Conservation (phyloP, 2,113 vertebrate species). For the Phocoena sinus region DNA sequence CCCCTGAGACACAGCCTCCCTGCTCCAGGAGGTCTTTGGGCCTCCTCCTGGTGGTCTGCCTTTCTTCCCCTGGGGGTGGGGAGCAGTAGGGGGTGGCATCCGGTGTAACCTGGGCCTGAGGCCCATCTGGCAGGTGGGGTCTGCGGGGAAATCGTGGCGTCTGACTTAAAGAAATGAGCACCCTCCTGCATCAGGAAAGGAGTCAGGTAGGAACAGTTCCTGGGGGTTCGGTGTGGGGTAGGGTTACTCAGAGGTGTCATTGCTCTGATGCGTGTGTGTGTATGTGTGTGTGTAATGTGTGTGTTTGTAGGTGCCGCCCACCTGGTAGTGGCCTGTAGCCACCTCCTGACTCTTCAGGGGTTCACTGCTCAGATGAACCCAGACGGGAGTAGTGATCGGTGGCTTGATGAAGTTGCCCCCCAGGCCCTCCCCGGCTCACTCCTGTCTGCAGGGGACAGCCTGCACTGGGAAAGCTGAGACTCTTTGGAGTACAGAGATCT, state of each 20-base stretch:
- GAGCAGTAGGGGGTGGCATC: rapidly evolving
- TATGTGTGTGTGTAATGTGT: no score
- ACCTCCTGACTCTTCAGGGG: neutral
- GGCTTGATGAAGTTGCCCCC: neutral
- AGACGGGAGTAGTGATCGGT: neutral
- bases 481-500: neutral
- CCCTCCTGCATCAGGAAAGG: neutral
- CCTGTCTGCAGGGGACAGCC: neutral
- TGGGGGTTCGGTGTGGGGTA: neutral
- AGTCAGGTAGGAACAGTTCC: neutral
- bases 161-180: neutral
- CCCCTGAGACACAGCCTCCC: neutral
- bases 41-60: neutral
- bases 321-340: neutral
- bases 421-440: neutral
- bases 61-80: neutral
- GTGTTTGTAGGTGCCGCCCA: neutral
- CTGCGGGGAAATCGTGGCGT: neutral
- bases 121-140: neutral
- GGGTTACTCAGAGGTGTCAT: neutral
- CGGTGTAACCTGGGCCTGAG: neutral
- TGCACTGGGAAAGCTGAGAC: neutral
- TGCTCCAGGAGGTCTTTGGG: neutral
- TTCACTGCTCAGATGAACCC: neutral
- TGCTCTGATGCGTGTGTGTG: neutral